phyloP scores from a whole-genome alignment of 2,113 vertebrate species.

The Arenaria interpres region DNA sequence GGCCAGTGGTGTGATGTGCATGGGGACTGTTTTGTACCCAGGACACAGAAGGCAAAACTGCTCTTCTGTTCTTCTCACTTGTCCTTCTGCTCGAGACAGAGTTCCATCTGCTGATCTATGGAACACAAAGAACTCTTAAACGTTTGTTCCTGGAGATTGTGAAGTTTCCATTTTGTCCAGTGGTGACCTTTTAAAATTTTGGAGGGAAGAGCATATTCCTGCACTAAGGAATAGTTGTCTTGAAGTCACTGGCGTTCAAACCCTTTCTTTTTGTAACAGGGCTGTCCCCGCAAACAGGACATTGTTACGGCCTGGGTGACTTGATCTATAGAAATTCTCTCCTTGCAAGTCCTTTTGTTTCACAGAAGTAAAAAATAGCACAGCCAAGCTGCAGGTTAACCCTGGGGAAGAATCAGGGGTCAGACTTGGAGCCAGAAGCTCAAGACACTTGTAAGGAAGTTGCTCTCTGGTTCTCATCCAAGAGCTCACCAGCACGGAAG shows the following conservation, averaged over 20 bases:
- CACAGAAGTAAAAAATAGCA: not conserved
- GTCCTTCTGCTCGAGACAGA: not conserved
- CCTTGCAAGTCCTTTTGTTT: not conserved
- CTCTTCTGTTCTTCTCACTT: not conserved
- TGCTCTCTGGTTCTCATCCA: not conserved
- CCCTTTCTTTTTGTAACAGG: not conserved
- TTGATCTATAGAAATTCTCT: not conserved
- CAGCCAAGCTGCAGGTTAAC: not conserved
- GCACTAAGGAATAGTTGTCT: not conserved
- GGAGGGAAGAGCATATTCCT: not conserved
- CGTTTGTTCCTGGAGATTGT: not conserved
- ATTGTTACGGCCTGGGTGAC: not conserved
- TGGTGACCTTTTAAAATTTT: not conserved
- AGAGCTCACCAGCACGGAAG: not conserved
- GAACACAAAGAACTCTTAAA: not conserved
- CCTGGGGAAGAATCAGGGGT: not conserved
- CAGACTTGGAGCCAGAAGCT: not conserved
- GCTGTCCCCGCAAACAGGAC: not conserved
- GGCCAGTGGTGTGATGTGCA: not conserved
- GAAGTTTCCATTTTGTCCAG: not conserved
- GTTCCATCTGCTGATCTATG: not conserved
- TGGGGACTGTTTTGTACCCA: rapidly evolving
- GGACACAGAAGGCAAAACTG: not conserved
- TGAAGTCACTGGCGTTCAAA: not conserved
- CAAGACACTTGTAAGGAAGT: not conserved